Percentiles rank a stretch among this genome's conserved stretches.
phyloP scores from a whole-genome alignment of 2,888 invertebrate species.

The Lacanobia wlatinum region DNA sequence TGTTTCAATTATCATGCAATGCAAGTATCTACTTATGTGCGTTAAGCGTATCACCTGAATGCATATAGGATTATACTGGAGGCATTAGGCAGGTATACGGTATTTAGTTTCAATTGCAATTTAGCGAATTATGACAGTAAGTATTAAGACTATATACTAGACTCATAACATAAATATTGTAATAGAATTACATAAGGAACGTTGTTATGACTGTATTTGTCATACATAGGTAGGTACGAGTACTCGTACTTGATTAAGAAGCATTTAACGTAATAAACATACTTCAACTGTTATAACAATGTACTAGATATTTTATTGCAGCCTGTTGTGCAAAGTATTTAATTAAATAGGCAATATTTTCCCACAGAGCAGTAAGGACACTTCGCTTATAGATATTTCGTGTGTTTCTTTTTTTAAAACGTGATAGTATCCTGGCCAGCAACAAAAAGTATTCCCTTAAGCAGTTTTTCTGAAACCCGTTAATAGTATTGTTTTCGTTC shows the following conservation, averaged over 20 bases:
- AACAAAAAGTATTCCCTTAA: slow-evolving; percentile 36
- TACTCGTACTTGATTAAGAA: not conserved
- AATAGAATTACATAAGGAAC: slow-evolving; percentile 1
- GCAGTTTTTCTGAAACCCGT: slow-evolving; percentile 45
- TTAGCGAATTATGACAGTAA: slow-evolving; percentile 14
- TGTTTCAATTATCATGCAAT: slow-evolving; percentile 53
- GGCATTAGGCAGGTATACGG: slow-evolving; percentile 20
- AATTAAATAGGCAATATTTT: slow-evolving; percentile 25
- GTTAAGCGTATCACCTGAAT: slow-evolving; percentile 45
- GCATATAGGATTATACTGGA: slow-evolving; percentile 34
- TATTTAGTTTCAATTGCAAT: slow-evolving; percentile 38
- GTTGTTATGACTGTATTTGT: slow-evolving; percentile 7
- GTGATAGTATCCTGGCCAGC: slow-evolving; percentile 12
- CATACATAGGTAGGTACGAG: not conserved
- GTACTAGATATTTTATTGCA: not conserved
- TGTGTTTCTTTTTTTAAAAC: slow-evolving; percentile 1
- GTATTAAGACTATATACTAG: not conserved
- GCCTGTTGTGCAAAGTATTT: slow-evolving; percentile 1
- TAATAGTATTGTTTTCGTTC: slow-evolving; percentile 47
- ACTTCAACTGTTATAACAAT: slow-evolving; percentile 9
- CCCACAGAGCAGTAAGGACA: slow-evolving; percentile 3
- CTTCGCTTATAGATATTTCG: slow-evolving; percentile 1
- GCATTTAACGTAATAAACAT: slow-evolving; percentile 1
- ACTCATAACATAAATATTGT: not conserved
- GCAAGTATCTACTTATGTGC: slow-evolving; percentile 38